Percentiles rank a stretch among this genome's conserved stretches.
Evolutionary conservation across 2,797 vertebrate species (phyloP).

Genomic region (Alca torda): DNA sequence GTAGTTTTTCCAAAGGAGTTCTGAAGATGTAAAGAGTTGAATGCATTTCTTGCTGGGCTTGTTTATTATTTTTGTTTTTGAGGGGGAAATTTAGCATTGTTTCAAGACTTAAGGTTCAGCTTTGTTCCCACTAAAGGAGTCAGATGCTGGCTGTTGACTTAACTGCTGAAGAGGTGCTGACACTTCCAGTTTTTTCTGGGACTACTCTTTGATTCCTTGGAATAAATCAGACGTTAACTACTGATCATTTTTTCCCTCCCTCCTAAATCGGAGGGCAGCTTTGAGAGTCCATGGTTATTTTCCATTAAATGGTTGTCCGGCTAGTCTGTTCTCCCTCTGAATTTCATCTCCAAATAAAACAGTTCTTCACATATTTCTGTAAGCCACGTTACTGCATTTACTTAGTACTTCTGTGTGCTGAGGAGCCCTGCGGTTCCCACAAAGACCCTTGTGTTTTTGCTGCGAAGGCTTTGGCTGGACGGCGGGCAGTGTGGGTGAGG

Average conservation of each 20-base stretch:
- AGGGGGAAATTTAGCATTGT: background rate
- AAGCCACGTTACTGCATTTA: background rate
- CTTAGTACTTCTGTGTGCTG: background rate
- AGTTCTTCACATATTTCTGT: background rate
- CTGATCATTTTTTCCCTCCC: background rate
- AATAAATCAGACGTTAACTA: background rate
- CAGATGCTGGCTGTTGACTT: background rate
- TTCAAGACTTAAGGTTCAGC: background rate
- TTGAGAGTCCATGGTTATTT: background rate
- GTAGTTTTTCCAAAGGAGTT: background rate
- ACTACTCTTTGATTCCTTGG: background rate
- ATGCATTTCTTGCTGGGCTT: slow-evolving; percentile 16
- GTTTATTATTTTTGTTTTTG: background rate
- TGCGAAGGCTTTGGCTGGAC: background rate
- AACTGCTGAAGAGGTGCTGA: background rate
- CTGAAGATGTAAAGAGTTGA: background rate
- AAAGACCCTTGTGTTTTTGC: slow-evolving; percentile 9
- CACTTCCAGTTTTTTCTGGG: background rate
- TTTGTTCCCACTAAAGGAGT: background rate
- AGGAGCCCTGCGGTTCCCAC: background rate
- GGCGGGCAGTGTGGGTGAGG: background rate
- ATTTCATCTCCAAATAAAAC: background rate
- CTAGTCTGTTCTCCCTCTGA: background rate
- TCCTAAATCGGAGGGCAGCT: background rate
- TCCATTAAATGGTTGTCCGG: background rate